phyloP scores from a whole-genome alignment of 2,888 invertebrate species.

The Crematogaster levior region DNA sequence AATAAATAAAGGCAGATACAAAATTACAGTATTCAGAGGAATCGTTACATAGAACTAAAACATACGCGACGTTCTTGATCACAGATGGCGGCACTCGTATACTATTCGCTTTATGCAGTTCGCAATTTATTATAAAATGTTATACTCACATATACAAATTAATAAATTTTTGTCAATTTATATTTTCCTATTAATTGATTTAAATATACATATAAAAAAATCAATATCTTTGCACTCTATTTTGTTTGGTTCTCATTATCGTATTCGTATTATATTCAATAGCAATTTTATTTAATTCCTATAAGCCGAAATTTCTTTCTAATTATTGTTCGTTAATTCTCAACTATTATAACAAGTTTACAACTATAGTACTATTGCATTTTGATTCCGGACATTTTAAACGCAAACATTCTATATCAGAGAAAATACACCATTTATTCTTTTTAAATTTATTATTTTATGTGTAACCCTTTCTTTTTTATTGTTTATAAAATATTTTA shows the following conservation, averaged over 20 bases:
- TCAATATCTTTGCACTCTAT: not conserved
- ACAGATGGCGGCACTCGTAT: conserved; percentile 73
- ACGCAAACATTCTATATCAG: too few species aligned
- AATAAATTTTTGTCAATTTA: not conserved
- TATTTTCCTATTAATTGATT: not conserved
- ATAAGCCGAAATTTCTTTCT: not conserved
- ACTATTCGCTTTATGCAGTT: conserved; percentile 23
- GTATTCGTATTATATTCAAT: not conserved
- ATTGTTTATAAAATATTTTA: not conserved
- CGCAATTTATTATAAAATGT: conserved; percentile 5
- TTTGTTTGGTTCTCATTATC: not conserved
- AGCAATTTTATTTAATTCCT: not conserved
- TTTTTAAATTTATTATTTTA: not conserved
- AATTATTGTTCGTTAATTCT: not conserved
- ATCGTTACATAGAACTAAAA: conserved; percentile 37
- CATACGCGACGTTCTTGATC: conserved; percentile 60
- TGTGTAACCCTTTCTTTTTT: not conserved
- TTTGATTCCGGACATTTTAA: not conserved
- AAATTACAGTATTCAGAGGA: not conserved
- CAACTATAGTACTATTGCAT: too few species aligned
- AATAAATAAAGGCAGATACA: not conserved
- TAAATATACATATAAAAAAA: not conserved
- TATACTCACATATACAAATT: not conserved
- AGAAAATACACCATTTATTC: not conserved
- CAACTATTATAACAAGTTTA: not conserved